Conservation (phyloP, 2,113 vertebrate genomes). For the Brachyistius frenatus region DNA sequence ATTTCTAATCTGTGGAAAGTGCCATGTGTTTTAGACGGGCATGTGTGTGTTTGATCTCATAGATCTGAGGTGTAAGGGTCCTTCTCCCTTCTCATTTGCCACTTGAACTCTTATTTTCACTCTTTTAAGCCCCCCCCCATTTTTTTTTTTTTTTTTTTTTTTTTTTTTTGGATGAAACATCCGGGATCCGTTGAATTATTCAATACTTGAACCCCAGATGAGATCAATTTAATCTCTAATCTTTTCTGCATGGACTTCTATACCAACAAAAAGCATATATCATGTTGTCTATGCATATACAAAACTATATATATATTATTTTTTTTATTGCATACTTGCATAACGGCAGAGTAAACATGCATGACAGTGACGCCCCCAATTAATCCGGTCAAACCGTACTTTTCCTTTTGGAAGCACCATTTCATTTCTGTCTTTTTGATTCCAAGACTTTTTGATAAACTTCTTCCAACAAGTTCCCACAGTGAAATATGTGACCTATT, state of each 20-base stretch:
- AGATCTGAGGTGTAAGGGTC: slow-evolving; percentile 60
- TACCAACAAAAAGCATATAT: neutral
- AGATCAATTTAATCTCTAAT: neutral
- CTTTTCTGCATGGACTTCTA: neutral
- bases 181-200: slow-evolving; percentile 19
- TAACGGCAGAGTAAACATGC: neutral
- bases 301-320: too few relatives aligned
- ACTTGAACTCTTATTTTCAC: slow-evolving; percentile 49
- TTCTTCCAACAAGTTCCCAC: slow-evolving; percentile 33
- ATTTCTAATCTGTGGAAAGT: slow-evolving; percentile 76
- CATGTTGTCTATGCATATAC: neutral
- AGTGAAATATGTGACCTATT: slow-evolving; percentile 52
- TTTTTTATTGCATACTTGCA: neutral
- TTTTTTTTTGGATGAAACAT: neutral
- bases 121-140: neutral
- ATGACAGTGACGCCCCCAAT: neutral
- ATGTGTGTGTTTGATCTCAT: slow-evolving; percentile 65
- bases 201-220: neutral
- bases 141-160: neutral
- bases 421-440: slow-evolving; percentile 15
- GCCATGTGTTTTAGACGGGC: slow-evolving; percentile 62
- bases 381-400: neutral
- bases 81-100: slow-evolving; percentile 61
- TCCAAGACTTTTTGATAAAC: slow-evolving; percentile 51
- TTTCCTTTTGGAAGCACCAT: neutral